Evolutionary conservation across 2,888 invertebrate genomes (phyloP).

Genomic region (Pogonocherus hispidulus): DNA sequence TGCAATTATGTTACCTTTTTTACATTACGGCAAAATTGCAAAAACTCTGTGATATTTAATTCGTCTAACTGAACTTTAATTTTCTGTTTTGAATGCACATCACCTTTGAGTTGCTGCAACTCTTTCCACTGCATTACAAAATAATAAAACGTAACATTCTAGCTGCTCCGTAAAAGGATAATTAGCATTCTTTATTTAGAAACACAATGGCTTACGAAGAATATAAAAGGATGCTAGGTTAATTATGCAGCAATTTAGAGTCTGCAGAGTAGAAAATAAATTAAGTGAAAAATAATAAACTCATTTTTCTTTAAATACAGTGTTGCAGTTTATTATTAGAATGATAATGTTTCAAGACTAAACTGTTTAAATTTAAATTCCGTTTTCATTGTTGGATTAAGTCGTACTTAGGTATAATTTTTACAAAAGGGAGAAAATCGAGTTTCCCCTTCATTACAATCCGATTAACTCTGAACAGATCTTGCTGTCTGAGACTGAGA

Average conservation of each 20-base stretch:
- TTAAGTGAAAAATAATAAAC: slow-evolving; percentile 23
- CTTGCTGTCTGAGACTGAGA: too few species aligned
- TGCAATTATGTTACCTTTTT: too few species aligned
- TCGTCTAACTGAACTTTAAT: not conserved
- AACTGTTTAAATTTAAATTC: slow-evolving; percentile 13
- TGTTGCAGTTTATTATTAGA: slow-evolving; percentile 9
- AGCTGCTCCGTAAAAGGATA: not conserved
- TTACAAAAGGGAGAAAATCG: not conserved
- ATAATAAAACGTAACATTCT: slow-evolving; percentile 2
- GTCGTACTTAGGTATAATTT: not conserved
- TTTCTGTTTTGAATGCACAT: not conserved
- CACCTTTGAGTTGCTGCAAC: not conserved
- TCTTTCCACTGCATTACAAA: not conserved
- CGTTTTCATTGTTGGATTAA: not conserved
- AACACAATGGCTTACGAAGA: slow-evolving; percentile 21
- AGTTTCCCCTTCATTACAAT: not conserved
- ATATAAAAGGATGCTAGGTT: slow-evolving; percentile 22
- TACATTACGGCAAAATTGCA: too few species aligned
- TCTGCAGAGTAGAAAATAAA: slow-evolving; percentile 20
- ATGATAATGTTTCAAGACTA: not conserved
- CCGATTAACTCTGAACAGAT: not conserved
- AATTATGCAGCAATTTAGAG: slow-evolving; percentile 26
- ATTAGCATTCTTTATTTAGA: slow-evolving; percentile 26
- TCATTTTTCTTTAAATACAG: slow-evolving; percentile 8
- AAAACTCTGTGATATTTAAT: too few species aligned